Conservation (phyloP, 2,888 invertebrate species). For the Xestia c-nigrum region DNA sequence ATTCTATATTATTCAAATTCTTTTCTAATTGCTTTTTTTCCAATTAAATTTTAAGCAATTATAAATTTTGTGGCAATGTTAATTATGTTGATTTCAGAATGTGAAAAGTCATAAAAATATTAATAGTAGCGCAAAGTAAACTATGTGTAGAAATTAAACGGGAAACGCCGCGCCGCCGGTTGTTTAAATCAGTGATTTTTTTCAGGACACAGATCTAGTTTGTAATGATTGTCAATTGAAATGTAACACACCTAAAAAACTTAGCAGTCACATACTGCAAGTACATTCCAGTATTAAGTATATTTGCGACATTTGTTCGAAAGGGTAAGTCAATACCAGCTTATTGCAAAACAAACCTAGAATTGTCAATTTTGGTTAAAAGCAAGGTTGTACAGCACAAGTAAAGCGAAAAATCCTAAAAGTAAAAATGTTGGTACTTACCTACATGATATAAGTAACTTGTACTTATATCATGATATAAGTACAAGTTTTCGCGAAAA, state of each 20-base stretch:
- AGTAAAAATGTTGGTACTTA: too few species aligned
- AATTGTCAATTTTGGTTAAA: too few species aligned
- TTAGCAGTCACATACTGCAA: constrained; percentile 68
- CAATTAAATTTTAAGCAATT: background rate
- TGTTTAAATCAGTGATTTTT: constrained; percentile 16
- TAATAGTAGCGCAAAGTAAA: background rate
- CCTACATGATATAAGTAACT: too few species aligned
- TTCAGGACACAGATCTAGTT: constrained; percentile 70
- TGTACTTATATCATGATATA: too few species aligned
- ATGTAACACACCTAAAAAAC: constrained; percentile 67
- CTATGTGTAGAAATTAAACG: background rate
- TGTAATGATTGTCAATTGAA: constrained; percentile 72
- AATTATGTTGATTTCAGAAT: background rate
- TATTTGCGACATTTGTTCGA: constrained; percentile 78
- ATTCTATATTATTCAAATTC: background rate
- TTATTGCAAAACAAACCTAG: background rate
- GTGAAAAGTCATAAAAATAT: background rate
- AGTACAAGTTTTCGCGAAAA: too few species aligned
- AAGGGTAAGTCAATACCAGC: constrained; percentile 72
- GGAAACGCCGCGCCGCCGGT: background rate
- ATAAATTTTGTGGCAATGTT: background rate
- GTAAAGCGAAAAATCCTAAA: too few species aligned
- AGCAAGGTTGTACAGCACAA: too few species aligned
- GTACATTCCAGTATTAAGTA: constrained; percentile 69
- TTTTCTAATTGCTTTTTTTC: background rate